These are phyloP conservation scores for Barbus barbus DNA, from an alignment of 2,113 vertebrate genomes.

Conservation along the genomic window DNA sequence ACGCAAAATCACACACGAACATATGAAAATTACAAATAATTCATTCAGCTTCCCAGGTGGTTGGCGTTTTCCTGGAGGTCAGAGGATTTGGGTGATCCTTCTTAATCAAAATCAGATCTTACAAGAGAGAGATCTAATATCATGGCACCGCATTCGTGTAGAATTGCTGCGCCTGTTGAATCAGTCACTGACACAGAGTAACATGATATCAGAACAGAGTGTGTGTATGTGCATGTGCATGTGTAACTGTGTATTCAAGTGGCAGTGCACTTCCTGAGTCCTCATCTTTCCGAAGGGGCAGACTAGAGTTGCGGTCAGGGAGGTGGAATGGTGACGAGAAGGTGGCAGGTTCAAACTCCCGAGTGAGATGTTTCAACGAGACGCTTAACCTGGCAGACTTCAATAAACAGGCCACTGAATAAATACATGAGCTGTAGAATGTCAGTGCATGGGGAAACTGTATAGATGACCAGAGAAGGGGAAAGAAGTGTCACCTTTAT, in stretches of 20 bases:
- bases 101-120: constrained; percentile 67
- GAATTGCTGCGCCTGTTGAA: constrained; percentile 58
- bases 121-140: constrained; percentile 79
- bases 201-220: constrained; percentile 75
- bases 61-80: constrained; percentile 4
- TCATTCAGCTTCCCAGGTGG: background rate
- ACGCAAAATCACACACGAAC: background rate
- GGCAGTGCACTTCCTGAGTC: constrained; percentile 65
- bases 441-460: constrained; percentile 61
- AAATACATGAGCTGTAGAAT: constrained; percentile 77
- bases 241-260: constrained; percentile 28
- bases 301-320: constrained; percentile 77
- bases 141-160: constrained; percentile 66
- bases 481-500: constrained; percentile 47
- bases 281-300: constrained; percentile 73
- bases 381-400: constrained; percentile 78
- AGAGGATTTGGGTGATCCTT: constrained; percentile 9
- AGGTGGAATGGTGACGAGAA: constrained; percentile 77
- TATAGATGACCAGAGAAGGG: constrained; percentile 47
- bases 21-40: background rate
- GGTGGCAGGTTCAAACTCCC: constrained; percentile 75
- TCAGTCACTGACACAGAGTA: constrained; percentile 78
- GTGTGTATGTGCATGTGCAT: constrained; percentile 54
- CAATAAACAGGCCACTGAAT: constrained; percentile 75
- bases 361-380: constrained; percentile 73